Percentiles rank a stretch among this genome's conserved stretches.
These are phyloP conservation scores for Polyodon spathula DNA, from an alignment of 2,113 vertebrate genomes.

Conservation along the genomic window DNA sequence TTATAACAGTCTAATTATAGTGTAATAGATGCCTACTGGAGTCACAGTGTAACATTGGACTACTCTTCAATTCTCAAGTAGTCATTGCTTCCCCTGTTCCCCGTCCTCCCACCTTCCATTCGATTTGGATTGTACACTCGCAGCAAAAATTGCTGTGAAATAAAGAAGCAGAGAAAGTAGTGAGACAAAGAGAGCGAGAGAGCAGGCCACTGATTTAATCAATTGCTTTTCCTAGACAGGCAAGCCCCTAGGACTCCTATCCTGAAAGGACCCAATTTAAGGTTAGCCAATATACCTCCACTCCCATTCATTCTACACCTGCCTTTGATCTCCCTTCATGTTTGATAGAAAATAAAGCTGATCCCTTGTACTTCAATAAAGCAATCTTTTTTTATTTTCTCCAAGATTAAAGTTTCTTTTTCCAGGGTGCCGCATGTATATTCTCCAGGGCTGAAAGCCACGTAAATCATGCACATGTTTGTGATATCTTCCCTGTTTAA, in stretches of 20 bases:
- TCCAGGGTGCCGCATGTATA: no score
- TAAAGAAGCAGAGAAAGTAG: slow-evolving; percentile 10
- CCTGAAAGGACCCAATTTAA: slow-evolving; percentile 34
- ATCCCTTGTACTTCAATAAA: neutral
- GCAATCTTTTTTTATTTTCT: neutral
- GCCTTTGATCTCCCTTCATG: slow-evolving; percentile 42
- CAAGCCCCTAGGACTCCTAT: slow-evolving; percentile 31
- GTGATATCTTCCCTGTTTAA: no score
- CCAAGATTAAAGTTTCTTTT: no score
- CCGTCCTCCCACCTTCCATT: slow-evolving; percentile 21
- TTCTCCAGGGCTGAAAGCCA: no score
- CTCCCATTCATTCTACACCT: slow-evolving; percentile 16
- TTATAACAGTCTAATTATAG: no score
- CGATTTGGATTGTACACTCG: slow-evolving; percentile 40
- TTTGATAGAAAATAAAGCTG: slow-evolving; percentile 30
- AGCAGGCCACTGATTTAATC: slow-evolving; percentile 55
- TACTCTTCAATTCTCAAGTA: neutral
- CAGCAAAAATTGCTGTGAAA: slow-evolving; percentile 67
- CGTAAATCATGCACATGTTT: no score
- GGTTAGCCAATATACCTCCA: neutral
- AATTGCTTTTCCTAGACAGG: slow-evolving; percentile 47
- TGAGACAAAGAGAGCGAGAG: slow-evolving; percentile 21
- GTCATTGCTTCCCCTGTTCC: neutral
- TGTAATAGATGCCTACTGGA: no score
- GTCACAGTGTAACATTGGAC: no score